Base-by-base conservation (phyloP, 2,888 invertebrate species). In the Parnassius mnemosyne region DNA sequence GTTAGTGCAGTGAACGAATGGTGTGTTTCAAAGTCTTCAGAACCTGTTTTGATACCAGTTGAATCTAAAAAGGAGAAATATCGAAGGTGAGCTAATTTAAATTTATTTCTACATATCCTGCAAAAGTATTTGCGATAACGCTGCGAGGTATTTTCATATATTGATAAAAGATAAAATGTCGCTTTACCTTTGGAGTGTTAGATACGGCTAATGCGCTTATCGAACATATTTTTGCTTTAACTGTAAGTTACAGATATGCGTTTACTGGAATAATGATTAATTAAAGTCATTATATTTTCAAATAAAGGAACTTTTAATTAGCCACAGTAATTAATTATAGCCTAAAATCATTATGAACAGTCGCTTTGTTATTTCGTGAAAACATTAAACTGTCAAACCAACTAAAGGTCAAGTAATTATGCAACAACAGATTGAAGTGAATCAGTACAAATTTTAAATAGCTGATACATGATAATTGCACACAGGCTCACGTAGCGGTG, bases 1-100 rank as follows among this genome's bases (percentile, higher is more conserved):
- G 89, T 91, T 76, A 89, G 90, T 87, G 89, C 91, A 78, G 89
- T 91, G 78, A 91, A 91, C 78, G 90, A 90, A 76, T 92, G 90
- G 89, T 90, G 90, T 79, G 82, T 90, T 70, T 81, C 88, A 70
- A 86, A 87, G 78, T 84, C 88, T 61, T 73, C 76, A 67, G 85
- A 86, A 78, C 85, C 89, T 75, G 81, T 85, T 76, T 80, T 87
- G 72, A 74, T 89, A 72, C 88, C 85, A 65, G 83, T 86, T 71
- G 88, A 90, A 84, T 82, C 87, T 44, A 91, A 92, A 84, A 89
- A 89, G 81, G 91, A 91, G 76, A 92, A 92, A 80, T 91, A 91
- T 84, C 81, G 88, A 81, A 90, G 92, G 92, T 92, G 81, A 88
- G 88, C 74, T 82, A 78, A 81, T 76, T 81, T 75, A 68, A 75